Conservation (phyloP, 2,888 invertebrate genomes). For the Cloeon dipterum region DNA sequence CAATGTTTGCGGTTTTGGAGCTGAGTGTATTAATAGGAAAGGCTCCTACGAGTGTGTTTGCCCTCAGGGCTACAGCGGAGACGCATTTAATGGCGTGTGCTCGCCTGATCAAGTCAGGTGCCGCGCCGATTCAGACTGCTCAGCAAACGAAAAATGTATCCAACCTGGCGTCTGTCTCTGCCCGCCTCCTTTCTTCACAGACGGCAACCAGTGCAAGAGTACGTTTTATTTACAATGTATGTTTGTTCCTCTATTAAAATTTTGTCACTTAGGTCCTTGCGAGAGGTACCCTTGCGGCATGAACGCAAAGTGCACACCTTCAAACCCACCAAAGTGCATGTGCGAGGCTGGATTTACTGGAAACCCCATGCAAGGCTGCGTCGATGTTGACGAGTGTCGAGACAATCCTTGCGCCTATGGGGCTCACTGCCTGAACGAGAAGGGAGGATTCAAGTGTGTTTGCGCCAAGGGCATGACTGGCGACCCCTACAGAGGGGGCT, state of each 20-base stretch:
- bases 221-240: constrained; percentile 9
- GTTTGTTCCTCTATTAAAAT: neutral
- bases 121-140: constrained; percentile 60
- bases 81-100: constrained; percentile 60
- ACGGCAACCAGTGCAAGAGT: constrained; percentile 72
- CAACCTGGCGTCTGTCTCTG: constrained; percentile 82
- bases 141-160: constrained; percentile 68
- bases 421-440: constrained; percentile 70
- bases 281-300: constrained; percentile 76
- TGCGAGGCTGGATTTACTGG: constrained; percentile 73
- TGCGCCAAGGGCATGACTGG: constrained; percentile 66
- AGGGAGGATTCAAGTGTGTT: constrained; percentile 65
- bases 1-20: constrained; percentile 63
- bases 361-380: constrained; percentile 61
- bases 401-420: constrained; percentile 66
- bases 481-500: constrained; percentile 66
- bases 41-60: constrained; percentile 64
- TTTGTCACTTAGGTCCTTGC: constrained; percentile 35
- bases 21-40: constrained; percentile 57
- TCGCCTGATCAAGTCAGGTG: constrained; percentile 63
- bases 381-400: constrained; percentile 67
- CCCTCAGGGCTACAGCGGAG: constrained; percentile 58
- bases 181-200: constrained; percentile 71
- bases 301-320: constrained; percentile 72
- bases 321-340: constrained; percentile 72